A percentile compares a stretch with the other conserved stretches of the same genome.
phyloP scores from a whole-genome alignment of 2,113 vertebrate genomes.

The Serilophus lunatus region DNA sequence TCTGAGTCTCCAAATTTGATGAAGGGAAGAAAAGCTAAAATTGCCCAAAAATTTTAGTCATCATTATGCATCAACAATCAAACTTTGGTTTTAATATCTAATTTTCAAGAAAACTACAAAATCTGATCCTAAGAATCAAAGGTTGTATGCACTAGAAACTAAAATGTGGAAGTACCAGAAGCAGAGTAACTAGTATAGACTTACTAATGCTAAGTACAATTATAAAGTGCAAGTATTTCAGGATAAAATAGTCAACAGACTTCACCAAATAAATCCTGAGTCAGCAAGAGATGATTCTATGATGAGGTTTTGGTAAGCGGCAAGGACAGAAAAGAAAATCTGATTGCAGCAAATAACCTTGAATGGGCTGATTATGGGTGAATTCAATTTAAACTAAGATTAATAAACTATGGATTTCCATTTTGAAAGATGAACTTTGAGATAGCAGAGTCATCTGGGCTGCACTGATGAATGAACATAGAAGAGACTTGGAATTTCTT shows the following conservation, averaged over 20 bases:
- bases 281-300: slow-evolving; percentile 3
- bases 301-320: not conserved
- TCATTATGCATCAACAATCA: not conserved
- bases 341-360: slow-evolving; percentile 33
- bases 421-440: not conserved
- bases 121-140: not conserved
- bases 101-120: not conserved
- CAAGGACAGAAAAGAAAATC: not conserved
- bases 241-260: not conserved
- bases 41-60: not conserved
- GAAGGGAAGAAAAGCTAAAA: not conserved
- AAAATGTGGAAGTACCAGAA: not conserved
- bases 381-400: not conserved
- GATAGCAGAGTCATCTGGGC: not conserved
- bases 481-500: not conserved
- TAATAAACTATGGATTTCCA: not conserved
- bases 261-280: not conserved
- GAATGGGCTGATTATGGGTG: not conserved
- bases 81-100: not conserved
- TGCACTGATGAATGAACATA: not conserved
- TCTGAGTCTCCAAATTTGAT: not conserved
- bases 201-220: not conserved
- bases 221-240: not conserved
- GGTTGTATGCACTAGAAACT: not conserved
- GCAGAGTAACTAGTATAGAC: fast-evolving